Evolutionary conservation across 53 echinoderm and acorn worm species (phyloP).

Genomic region (Temnopleurus reevesii): DNA sequence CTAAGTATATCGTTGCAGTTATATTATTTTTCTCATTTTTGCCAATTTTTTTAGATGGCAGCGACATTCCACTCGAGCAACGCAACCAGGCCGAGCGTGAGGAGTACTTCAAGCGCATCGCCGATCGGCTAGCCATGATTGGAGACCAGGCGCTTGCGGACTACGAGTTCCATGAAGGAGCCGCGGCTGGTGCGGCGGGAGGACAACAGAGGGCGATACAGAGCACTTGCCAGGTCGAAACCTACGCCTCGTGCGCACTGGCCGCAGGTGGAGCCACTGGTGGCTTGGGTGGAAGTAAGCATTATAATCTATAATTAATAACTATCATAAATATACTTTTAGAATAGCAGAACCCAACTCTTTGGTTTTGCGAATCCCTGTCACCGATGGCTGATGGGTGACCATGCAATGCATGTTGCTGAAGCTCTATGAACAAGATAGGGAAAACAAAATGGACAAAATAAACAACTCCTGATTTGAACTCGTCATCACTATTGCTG

Average conservation of each 20-base stretch:
- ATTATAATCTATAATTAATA: no score
- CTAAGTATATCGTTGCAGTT: no score
- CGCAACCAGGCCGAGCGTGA: conserved; percentile 74
- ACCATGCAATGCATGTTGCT: no score
- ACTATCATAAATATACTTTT: no score
- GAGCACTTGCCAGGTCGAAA: background rate
- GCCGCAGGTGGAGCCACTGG: background rate
- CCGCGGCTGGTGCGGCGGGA: conserved; percentile 44
- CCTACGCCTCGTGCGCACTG: background rate
- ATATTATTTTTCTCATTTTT: background rate
- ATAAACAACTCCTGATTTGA: no score
- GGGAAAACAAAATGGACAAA: no score
- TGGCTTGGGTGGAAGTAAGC: no score
- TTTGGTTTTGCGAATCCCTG: no score
- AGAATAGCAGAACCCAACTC: no score
- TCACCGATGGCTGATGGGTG: no score
- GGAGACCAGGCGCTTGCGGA: conserved; percentile 86
- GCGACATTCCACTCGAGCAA: conserved; percentile 71
- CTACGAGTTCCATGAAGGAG: conserved; percentile 57
- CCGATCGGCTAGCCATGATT: conserved; percentile 85
- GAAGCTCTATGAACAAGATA: no score
- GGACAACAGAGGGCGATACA: conserved; percentile 5
- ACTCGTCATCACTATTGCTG: no score
- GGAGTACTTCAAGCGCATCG: conserved; percentile 88
- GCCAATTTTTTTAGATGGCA: conserved; percentile 44